Evolutionary conservation across 2,888 invertebrate species (phyloP), one percentile per base, ranked within the genome.

Genomic region (Crematogaster levior): DNA sequence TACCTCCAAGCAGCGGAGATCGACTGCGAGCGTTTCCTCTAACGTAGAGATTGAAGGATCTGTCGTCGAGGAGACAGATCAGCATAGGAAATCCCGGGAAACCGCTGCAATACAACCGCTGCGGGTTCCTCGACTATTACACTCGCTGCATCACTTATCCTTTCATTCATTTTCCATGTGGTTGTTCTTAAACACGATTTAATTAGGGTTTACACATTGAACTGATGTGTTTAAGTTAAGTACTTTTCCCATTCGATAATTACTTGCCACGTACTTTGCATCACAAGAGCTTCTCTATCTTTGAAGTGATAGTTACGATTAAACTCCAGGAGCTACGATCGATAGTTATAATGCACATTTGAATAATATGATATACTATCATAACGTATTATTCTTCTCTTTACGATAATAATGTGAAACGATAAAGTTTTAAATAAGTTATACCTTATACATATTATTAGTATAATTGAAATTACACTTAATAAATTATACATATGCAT

Each of bases 91-190:
- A 87, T 83, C 12, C 66, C 81, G 48, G 21, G 85, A 79, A 88
- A 83, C 70, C 56, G 70, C 40, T 84, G 58, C 70, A 81, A 83
- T 73, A 60, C 75, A 83, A 82, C 37, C 21, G 12, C 60, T 60
- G 60, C 34, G 60, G 81, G 34, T 60, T 60, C 46, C 53, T 73
- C 80, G 83, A 86, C 84, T 77, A 86, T 81, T 63, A 81, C 81
- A 82, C 82, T 21, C 63, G n/a, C 80, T 58, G 77, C 82, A 89
- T 87, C 81, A 84, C 83, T 85, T 84, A 86, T 83, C 83, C 70
- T 58, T 84, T 84, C 84, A 81, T 89, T 89, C 84, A 85, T 89
- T 89, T 89, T 89, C 89, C 86, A 83, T 82, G 75, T 86, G 77
- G 74, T 80, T 84, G 84, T 61, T 88, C 81, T 89, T 89, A 83